A percentile compares a stretch with the other conserved stretches of the same genome.
Evolutionary conservation across 2,888 invertebrate genomes (phyloP).

Genomic region (Seira ritae): DNA sequence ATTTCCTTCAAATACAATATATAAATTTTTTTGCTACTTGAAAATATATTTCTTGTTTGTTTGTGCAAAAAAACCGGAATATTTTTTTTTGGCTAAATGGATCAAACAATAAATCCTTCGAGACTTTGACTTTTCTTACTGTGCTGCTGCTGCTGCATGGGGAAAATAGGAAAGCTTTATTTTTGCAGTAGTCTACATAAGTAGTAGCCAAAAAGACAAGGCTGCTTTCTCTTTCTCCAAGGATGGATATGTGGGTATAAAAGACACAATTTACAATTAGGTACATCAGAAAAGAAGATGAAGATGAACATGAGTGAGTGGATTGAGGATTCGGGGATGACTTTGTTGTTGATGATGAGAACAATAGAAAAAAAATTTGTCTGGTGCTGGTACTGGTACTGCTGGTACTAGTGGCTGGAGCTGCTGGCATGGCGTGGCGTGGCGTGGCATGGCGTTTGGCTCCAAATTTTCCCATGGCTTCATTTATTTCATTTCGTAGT

Average conservation of each 20-base stretch:
- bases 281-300: background rate
- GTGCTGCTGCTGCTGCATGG: background rate
- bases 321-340: too few relatives aligned
- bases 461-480: too few relatives aligned
- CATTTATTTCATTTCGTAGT: too few relatives aligned
- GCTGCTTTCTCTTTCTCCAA: background rate
- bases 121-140: constrained; percentile 31
- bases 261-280: background rate
- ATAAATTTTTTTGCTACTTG: too few relatives aligned
- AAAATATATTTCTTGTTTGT: background rate
- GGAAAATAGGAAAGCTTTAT: background rate
- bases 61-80: background rate
- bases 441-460: too few relatives aligned
- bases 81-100: constrained; percentile 61
- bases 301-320: too few relatives aligned
- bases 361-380: background rate
- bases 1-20: background rate
- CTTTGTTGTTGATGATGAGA: background rate
- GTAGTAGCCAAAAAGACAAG: too few relatives aligned
- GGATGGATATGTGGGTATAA: background rate
- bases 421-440: too few relatives aligned
- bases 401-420: too few relatives aligned
- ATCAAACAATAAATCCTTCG: constrained; percentile 64
- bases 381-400: too few relatives aligned
- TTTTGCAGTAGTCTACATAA: background rate